phyloP scores from a whole-genome alignment of 2,888 invertebrate genomes.

The Acleris cristana region DNA sequence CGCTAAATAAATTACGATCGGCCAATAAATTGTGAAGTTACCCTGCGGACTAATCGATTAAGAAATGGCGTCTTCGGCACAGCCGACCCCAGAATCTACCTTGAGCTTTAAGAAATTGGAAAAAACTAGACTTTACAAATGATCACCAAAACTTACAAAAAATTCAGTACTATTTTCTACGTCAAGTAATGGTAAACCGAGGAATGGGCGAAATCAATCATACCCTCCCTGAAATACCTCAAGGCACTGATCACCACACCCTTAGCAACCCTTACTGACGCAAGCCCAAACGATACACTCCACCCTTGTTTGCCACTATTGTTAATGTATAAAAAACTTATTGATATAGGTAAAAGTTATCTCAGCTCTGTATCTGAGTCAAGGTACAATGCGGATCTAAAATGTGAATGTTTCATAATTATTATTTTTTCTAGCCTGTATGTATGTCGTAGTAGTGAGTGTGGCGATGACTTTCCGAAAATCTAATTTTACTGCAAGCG shows the following conservation, averaged over 20 bases:
- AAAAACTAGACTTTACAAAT: not conserved
- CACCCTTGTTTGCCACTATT: constrained; percentile 75
- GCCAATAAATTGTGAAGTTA: constrained; percentile 35
- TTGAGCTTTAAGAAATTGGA: not conserved
- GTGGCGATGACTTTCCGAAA: too few relatives aligned
- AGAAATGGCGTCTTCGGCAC: constrained; percentile 22
- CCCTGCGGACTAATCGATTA: constrained; percentile 30
- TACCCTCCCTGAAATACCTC: constrained; percentile 46
- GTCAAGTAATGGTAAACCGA: constrained; percentile 9
- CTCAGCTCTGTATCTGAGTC: too few relatives aligned
- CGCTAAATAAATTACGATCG: constrained; percentile 36
- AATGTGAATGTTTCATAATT: too few relatives aligned
- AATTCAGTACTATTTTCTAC: not conserved
- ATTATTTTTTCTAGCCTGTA: too few relatives aligned
- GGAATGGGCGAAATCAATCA: constrained; percentile 44
- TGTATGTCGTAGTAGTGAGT: too few relatives aligned
- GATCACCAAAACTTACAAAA: not conserved
- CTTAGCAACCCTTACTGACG: constrained; percentile 70
- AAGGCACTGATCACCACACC: constrained; percentile 59
- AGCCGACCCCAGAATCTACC: not conserved
- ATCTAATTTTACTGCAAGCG: too few relatives aligned
- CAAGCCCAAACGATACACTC: constrained; percentile 59
- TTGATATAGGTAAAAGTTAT: too few relatives aligned
- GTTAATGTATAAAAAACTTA: constrained; percentile 43
- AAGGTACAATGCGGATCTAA: too few relatives aligned